Percentiles rank a stretch among this genome's conserved stretches.
Conservation (phyloP, 2,797 vertebrate genomes). For the Rhinoraja longicauda region DNA sequence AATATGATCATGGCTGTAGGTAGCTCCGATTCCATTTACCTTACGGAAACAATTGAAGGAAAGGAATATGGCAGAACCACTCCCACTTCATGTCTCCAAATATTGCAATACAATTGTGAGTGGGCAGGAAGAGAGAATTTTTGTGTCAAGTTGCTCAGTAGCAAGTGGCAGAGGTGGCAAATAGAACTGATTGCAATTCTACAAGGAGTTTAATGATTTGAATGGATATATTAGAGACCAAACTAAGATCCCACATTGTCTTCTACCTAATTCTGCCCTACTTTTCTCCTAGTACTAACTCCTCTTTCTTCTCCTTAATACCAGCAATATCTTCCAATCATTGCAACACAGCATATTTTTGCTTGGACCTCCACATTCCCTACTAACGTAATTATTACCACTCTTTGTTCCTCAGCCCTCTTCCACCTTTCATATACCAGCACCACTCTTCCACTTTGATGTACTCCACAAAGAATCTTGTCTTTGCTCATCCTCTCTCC, state of each 20-base stretch:
- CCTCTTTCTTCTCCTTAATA: background rate
- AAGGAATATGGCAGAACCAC: no score
- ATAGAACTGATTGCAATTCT: background rate
- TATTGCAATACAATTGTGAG: background rate
- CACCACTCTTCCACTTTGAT: no score
- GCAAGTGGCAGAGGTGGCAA: background rate
- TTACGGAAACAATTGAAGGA: no score
- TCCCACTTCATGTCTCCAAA: background rate
- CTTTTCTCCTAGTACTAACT: background rate
- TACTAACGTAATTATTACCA: no score
- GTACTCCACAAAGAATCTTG: no score
- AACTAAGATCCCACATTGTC: background rate
- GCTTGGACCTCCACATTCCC: background rate
- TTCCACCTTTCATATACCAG: no score
- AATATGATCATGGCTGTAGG: no score
- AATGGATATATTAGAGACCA: background rate
- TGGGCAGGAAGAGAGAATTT: background rate
- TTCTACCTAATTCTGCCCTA: background rate
- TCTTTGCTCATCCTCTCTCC: no score
- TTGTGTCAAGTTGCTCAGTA: background rate
- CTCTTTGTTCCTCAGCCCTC: no score
- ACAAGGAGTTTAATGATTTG: background rate
- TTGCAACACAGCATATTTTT: background rate
- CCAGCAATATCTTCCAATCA: background rate
- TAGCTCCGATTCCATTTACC: no score